A percentile compares a stretch with the other conserved stretches of the same genome.
Conservation (phyloP, 2,888 invertebrate genomes). For the Steinernema scapterisci region DNA sequence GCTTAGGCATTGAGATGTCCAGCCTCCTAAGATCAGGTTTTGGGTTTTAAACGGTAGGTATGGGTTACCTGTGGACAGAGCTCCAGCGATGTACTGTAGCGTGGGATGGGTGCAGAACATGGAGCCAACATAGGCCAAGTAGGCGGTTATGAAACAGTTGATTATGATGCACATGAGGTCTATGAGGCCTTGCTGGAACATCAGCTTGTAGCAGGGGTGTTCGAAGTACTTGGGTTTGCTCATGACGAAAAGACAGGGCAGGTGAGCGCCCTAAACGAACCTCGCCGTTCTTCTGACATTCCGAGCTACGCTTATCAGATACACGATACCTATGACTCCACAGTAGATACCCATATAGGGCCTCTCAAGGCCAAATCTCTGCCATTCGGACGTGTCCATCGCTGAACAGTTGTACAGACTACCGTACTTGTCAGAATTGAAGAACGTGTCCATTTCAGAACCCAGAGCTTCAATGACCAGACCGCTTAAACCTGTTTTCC, state of each 20-base stretch:
- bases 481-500: too few relatives aligned
- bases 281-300: too few relatives aligned
- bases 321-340: neutral
- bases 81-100: neutral
- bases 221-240: slow-evolving; percentile 29
- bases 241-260: slow-evolving; percentile 33
- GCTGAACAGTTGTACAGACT: neutral
- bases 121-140: neutral
- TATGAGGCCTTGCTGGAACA: slow-evolving; percentile 37
- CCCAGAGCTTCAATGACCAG: too few relatives aligned
- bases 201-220: slow-evolving; percentile 40
- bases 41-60: too few relatives aligned
- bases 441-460: too few relatives aligned
- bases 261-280: neutral
- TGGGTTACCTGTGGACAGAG: neutral
- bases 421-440: neutral
- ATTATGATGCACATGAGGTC: slow-evolving; percentile 37
- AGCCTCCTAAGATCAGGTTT: too few relatives aligned
- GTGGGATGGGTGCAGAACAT: neutral
- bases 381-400: neutral
- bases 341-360: neutral
- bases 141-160: slow-evolving; percentile 20
- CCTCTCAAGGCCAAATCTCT: neutral
- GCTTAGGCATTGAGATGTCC: neutral
- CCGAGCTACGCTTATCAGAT: neutral